A percentile compares a stretch with the other conserved stretches of the same genome.
phyloP scores from a whole-genome alignment of 2,797 vertebrate species.

The Poeciliopsis infans region DNA sequence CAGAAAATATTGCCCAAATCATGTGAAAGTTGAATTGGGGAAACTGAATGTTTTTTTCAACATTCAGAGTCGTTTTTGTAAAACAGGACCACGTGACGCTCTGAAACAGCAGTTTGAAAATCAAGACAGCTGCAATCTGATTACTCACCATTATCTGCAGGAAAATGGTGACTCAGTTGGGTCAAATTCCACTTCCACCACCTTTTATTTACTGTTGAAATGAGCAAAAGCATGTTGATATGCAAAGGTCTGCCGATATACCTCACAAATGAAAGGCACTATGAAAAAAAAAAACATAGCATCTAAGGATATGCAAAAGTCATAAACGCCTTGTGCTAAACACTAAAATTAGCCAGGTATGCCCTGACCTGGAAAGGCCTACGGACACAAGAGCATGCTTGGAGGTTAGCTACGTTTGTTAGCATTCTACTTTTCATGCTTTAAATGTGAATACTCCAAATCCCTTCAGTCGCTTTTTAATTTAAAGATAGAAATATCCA shows the following conservation, averaged over 20 bases:
- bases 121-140: conserved; percentile 67
- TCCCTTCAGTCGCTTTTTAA: accelerated
- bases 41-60: not conserved
- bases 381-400: conserved; percentile 56
- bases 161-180: conserved; percentile 76
- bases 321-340: not conserved
- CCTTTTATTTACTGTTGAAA: conserved; percentile 66
- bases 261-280: not conserved
- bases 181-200: conserved; percentile 74
- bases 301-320: accelerated
- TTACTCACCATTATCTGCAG: conserved; percentile 79
- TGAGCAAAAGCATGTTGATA: conserved; percentile 25
- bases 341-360: conserved; percentile 43
- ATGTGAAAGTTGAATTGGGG: not conserved
- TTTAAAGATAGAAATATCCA: accelerated
- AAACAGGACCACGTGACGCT: conserved; percentile 3
- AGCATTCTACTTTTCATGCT: not conserved
- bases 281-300: not conserved
- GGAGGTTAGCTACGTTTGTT: conserved; percentile 34
- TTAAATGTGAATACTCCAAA: not conserved
- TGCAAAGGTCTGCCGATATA: not conserved
- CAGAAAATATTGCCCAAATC: not conserved
- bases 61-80: not conserved
- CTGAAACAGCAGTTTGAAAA: conserved; percentile 44
- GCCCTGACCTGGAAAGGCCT: conserved; percentile 67